Base-by-base conservation (phyloP, 2,113 vertebrate genomes). In the Equus przewalskii region DNA sequence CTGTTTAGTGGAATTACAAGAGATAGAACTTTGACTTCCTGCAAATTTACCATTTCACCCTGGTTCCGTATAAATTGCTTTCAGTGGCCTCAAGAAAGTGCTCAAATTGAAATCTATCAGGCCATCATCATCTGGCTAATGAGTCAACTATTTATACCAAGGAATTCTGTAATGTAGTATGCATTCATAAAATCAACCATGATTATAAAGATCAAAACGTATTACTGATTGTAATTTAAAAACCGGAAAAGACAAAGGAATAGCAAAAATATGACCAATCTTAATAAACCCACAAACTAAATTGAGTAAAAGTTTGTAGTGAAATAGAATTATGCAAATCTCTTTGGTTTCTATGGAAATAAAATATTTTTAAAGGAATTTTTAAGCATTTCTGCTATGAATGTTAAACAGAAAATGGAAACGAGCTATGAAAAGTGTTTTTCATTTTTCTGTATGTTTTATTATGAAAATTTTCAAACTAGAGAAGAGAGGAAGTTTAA, bases 261-360 rank as follows among this genome's bases (percentile, higher is more conserved):
- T 91, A 91, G 72, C 33, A 96, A 67, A 94, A 94, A 64, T 96
- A 83, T 44, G 60, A 67, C 54, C 56, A 64, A 73, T 81, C 13
- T 70, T 89, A 89, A 89, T 36, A 94, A 91, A 90, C 5, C 81
- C 26, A 72, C 44, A 73, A 94, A 86, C 11, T 62, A 85, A 78
- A 84, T 65, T 96, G 67, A 96, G 92, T 92, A 79, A 78, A 96
- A 93, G 8, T 78, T 80, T 95, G 8, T 36, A 82, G 89, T 81
- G 8, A 96, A 76, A 91, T 96, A 89, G 22, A 92, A 91, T 98
- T 97, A 95, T 95, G 81, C 19, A 95, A 72, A 80, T 82, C 30
- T 28, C 87, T 88, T 94, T 80, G 9, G 84, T 98, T 98, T 97
- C 90, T 96, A 96, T 97, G 92, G 84, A 94, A 96, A 96, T 96